These are phyloP conservation scores for Telmatherina bonti DNA, from an alignment of 2,797 vertebrate genomes.

Conservation along the genomic window DNA sequence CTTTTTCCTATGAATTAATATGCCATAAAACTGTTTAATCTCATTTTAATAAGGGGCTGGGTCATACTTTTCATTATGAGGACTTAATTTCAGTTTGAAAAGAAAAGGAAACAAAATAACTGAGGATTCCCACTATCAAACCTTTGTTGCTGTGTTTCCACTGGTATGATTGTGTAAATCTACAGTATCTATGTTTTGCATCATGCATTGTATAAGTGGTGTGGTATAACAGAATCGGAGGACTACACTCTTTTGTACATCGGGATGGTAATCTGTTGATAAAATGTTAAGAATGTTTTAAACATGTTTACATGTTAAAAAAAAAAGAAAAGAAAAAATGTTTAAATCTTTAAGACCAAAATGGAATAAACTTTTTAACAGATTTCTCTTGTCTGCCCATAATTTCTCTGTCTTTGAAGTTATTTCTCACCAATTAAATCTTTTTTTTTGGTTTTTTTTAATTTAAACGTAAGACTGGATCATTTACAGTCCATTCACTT, in stretches of 20 bases:
- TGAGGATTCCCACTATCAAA: too few species aligned
- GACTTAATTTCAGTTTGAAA: constrained; percentile 29
- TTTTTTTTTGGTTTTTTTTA: neutral
- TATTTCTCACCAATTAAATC: neutral
- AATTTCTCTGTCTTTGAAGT: constrained; percentile 22
- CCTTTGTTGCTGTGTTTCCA: constrained; percentile 27
- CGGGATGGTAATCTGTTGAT: constrained; percentile 36
- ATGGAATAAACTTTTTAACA: constrained; percentile 79
- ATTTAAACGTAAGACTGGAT: neutral
- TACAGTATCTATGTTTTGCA: constrained; percentile 39
- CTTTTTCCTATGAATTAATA: constrained; percentile 21
- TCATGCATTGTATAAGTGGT: constrained; percentile 33
- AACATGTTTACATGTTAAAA: constrained; percentile 59
- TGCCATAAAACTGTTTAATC: constrained; percentile 32
- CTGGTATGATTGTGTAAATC: constrained; percentile 30
- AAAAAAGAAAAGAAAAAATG: constrained; percentile 29
- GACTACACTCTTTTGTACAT: constrained; percentile 33
- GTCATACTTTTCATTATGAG: constrained; percentile 13
- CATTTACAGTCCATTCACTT: neutral
- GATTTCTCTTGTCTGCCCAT: constrained; percentile 32
- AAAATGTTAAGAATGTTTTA: constrained; percentile 46
- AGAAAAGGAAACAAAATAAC: constrained; percentile 15
- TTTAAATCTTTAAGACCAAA: constrained; percentile 42
- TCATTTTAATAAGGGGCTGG: constrained; percentile 27
- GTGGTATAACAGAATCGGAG: constrained; percentile 22